Evolutionary conservation across 2,113 vertebrate species (phyloP), one percentile per base, ranked within the genome.

Genomic region (Rhinichthys klamathensis): DNA sequence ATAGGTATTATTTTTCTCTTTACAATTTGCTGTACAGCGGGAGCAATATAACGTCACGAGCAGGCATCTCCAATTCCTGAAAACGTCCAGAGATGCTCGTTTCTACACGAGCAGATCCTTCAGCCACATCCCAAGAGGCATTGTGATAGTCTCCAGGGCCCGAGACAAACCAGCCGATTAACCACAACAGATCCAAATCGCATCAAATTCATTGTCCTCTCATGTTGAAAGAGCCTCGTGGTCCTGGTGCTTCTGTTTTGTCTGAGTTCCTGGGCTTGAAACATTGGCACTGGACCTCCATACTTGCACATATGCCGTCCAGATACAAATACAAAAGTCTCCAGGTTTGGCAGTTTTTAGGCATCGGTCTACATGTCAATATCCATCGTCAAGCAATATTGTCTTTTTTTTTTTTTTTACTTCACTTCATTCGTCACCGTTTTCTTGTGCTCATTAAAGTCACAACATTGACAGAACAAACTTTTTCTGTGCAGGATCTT

Each of bases 21-120:
- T 93, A 94, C 93, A 94, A 44, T 88, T 91, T 91, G 70, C 84
- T 86, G 88, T 93, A 94, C 91, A 94, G 89, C 63, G 75, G 81
- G 76, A 75, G 56, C 87, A 88, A 80, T 60, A 81, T 84, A 72
- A 80, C 79, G 65, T 32, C 75, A 73, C 30, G 51, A 85, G 70
- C 78, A 65, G 63, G 74, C 38, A 23, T 65, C 25, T 79, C 82
- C 73, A 54, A 32, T 72, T 84, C 54, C 83, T 32, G 82, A 70
- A 35, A 8, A 32, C 15, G 32, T 89, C 76, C 27, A 76, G 61
- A 79, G 65, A 85, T 15, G 63, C 38, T 80, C 32, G 3, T 51
- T 61, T 69, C 27, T 41, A 12, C 30, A 56, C 44, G 32, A 86
- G 56, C 51, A 0, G 27, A 56, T 72, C 54, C n/a, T 32, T 41